phyloP scores from a whole-genome alignment of 2,797 vertebrate species.

The Molossus alvarezi region DNA sequence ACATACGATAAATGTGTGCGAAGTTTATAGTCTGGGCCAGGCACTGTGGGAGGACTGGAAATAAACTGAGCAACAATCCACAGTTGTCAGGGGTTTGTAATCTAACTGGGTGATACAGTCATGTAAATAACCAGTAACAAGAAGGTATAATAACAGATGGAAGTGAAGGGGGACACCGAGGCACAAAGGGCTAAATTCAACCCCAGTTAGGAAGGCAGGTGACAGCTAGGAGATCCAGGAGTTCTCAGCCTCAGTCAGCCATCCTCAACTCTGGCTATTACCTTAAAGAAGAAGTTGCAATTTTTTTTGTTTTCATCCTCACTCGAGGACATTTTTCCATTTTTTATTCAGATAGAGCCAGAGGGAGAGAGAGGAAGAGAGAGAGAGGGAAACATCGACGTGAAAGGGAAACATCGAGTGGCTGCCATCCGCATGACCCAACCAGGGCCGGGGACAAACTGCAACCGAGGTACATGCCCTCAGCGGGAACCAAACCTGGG shows the following conservation, averaged over 20 bases:
- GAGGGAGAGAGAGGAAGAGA: no score
- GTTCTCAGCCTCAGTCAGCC: background rate
- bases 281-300: background rate
- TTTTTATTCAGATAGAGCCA: no score
- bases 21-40: background rate
- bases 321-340: no score
- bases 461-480: no score
- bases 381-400: no score
- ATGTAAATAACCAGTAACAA: background rate
- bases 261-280: background rate
- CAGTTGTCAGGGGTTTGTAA: background rate
- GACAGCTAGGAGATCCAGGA: background rate
- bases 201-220: background rate
- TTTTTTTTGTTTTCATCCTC: background rate
- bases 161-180: background rate
- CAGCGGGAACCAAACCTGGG: no score
- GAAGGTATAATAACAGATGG: background rate
- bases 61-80: background rate
- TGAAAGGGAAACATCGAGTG: no score
- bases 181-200: background rate
- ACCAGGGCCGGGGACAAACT: no score
- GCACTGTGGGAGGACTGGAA: background rate
- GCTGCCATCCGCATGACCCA: no score
- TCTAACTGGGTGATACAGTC: background rate
- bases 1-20: background rate